These are phyloP conservation scores for Leptinotarsa tumamoca DNA, from an alignment of 2,888 invertebrate species.

Conservation along the genomic window DNA sequence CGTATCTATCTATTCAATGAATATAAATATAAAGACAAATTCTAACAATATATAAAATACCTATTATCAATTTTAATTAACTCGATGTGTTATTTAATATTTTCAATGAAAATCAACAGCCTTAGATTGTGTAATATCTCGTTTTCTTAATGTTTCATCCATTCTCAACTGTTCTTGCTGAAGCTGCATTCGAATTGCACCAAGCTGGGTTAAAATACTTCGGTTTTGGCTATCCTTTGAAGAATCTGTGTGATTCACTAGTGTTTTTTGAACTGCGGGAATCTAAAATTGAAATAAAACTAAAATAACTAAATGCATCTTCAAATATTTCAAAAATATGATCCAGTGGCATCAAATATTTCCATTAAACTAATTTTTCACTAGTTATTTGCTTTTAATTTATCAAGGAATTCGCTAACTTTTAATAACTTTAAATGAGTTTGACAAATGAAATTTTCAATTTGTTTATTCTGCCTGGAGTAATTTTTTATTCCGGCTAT, in stretches of 20 bases:
- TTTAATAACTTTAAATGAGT: no score
- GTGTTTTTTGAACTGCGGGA: conserved; percentile 75
- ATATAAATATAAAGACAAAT: conserved; percentile 62
- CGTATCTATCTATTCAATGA: conserved; percentile 51
- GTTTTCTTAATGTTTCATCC: conserved; percentile 67
- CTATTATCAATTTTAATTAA: conserved; percentile 53
- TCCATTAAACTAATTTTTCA: no score
- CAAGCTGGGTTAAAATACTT: conserved; percentile 76
- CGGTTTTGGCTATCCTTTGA: conserved; percentile 66
- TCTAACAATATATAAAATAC: conserved; percentile 62
- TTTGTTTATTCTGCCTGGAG: no score
- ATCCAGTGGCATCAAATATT: no score
- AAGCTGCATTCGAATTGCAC: conserved; percentile 76
- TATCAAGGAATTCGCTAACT: no score
- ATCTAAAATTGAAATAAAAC: conserved; percentile 63
- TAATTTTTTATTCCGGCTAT: no score
- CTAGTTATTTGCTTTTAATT: no score
- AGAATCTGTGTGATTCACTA: conserved; percentile 66
- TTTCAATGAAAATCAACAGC: conserved; percentile 64
- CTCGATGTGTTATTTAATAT: conserved; percentile 55
- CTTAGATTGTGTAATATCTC: conserved; percentile 63
- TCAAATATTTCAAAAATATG: no score
- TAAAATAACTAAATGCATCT: no score
- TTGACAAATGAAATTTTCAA: no score
- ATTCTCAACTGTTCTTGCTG: conserved; percentile 75